These are phyloP conservation scores for Xanthorhoe designata DNA, from an alignment of 2,888 invertebrate species.

Conservation along the genomic window DNA sequence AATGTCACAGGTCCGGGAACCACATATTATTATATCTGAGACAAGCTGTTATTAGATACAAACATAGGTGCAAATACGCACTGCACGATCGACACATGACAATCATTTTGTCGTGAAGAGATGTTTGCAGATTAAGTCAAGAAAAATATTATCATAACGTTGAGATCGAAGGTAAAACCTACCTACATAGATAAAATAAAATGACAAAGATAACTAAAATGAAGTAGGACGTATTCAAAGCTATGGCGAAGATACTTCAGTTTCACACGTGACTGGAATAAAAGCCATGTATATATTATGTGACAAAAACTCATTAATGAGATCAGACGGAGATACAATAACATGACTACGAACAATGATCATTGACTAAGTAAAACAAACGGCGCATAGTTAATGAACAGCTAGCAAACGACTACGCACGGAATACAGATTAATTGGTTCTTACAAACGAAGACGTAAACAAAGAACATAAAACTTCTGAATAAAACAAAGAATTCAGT, in stretches of 20 bases:
- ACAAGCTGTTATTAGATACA: slow-evolving; percentile 16
- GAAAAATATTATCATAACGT: slow-evolving; percentile 37
- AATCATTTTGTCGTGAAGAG: slow-evolving; percentile 44
- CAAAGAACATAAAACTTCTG: slow-evolving; percentile 64
- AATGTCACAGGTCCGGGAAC: slow-evolving; percentile 19
- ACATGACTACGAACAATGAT: slow-evolving; percentile 67
- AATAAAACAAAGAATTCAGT: slow-evolving; percentile 55
- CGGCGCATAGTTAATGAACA: slow-evolving; percentile 73
- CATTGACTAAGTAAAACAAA: slow-evolving; percentile 62
- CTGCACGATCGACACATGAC: slow-evolving; percentile 41
- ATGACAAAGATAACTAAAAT: slow-evolving; percentile 25
- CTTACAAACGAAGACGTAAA: slow-evolving; percentile 63
- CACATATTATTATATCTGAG: slow-evolving; percentile 26
- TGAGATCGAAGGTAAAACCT: slow-evolving; percentile 28
- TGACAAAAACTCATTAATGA: slow-evolving; percentile 60
- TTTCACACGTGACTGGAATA: slow-evolving; percentile 45
- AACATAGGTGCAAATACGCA: slow-evolving; percentile 33
- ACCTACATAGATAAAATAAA: slow-evolving; percentile 32
- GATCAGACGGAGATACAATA: slow-evolving; percentile 59
- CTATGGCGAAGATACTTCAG: slow-evolving; percentile 32
- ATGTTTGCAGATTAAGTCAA: slow-evolving; percentile 33
- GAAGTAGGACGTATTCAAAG: slow-evolving; percentile 29
- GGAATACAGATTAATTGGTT: slow-evolving; percentile 79
- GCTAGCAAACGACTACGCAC: slow-evolving; percentile 57
- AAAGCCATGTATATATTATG: slow-evolving; percentile 56